Base-by-base conservation (phyloP, 2,888 invertebrate genomes). In the Coronaproctus castanopsis region DNA sequence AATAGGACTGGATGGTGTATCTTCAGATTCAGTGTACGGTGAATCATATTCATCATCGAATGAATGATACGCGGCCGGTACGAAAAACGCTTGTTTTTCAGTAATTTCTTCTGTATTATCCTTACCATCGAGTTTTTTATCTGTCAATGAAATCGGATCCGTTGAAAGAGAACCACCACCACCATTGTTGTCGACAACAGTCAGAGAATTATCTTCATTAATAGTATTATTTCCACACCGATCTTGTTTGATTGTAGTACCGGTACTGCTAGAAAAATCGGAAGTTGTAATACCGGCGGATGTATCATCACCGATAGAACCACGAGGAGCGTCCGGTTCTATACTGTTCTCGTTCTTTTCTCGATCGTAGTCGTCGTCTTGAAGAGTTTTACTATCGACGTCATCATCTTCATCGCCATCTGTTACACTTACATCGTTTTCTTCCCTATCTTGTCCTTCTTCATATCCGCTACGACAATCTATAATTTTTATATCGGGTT, bases 181-280 rank as follows among this genome's bases (percentile, higher is more conserved):
- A 49, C 65, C 65, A 3, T 58, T 53, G 5, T 36, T 36, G 14
- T 36, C 36, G 36, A 14, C 36, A 14, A 56, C 58, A 14, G 65
- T 66, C 20, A 67, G 59, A 21, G 67, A 67, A 56, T 66, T 67
- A 22, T 67, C 66, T 58, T 67, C 66, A 48, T 64, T 65, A 62
- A 65, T 66, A 2, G 54, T 61, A 24, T 24, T 24, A 52, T 64
- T 64, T 8, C 63, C 64, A 57, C 65, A 64, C 55, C 63, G 63
- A 19, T 63, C 63, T 73, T 67, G 87, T 69, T 87, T 83, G 1
- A 83, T 80, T 1, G 87, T 87, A 0, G 87, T 87, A 65, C 85
- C 87, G 0, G 87, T 87, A 57, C 87, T 87, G 49, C 87, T 87
- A 0, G 87, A 87, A 87, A 87, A 88, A 68, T 89, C 88, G 2